These are phyloP conservation scores for Empis stercorea DNA, from an alignment of 2,888 invertebrate species.

Conservation along the genomic window DNA sequence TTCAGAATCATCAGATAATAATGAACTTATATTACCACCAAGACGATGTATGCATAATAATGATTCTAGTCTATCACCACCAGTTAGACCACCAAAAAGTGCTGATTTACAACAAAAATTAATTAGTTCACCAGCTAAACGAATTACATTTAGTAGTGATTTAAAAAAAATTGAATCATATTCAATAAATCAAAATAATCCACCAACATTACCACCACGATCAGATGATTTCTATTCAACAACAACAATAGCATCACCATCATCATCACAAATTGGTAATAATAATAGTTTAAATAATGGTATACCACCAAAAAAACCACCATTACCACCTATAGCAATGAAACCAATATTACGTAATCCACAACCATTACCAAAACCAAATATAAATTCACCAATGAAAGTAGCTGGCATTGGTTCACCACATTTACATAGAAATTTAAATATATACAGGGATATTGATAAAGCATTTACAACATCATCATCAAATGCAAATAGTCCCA, in stretches of 20 bases:
- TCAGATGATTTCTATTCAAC: slow-evolving; percentile 5
- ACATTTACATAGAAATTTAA: slow-evolving; percentile 47
- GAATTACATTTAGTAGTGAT: slow-evolving; percentile 11
- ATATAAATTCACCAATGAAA: slow-evolving; percentile 31
- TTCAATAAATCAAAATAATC: slow-evolving; percentile 13
- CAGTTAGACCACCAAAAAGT: slow-evolving; percentile 55
- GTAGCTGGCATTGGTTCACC: slow-evolving; percentile 52
- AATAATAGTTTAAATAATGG: slow-evolving; percentile 20
- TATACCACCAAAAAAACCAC: slow-evolving; percentile 52
- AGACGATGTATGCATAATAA: slow-evolving; percentile 46
- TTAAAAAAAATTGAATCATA: slow-evolving; percentile 6
- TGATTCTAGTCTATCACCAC: slow-evolving; percentile 45
- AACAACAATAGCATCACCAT: slow-evolving; percentile 3
- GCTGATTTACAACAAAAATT: slow-evolving; percentile 29
- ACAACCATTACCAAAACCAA: slow-evolving; percentile 43
- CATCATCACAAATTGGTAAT: slow-evolving; percentile 2
- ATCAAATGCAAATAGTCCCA: slow-evolving; percentile 15
- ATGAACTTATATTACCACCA: slow-evolving; percentile 45
- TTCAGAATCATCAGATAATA: slow-evolving; percentile 25
- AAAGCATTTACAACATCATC: slow-evolving; percentile 26
- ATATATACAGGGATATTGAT: slow-evolving; percentile 45
- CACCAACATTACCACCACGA: slow-evolving; percentile 20
- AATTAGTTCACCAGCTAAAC: slow-evolving; percentile 26
- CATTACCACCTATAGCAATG: slow-evolving; percentile 52
- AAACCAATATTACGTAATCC: slow-evolving; percentile 37